Conservation (phyloP, 2,797 vertebrate species). For the Arrhamphus sclerolepis region DNA sequence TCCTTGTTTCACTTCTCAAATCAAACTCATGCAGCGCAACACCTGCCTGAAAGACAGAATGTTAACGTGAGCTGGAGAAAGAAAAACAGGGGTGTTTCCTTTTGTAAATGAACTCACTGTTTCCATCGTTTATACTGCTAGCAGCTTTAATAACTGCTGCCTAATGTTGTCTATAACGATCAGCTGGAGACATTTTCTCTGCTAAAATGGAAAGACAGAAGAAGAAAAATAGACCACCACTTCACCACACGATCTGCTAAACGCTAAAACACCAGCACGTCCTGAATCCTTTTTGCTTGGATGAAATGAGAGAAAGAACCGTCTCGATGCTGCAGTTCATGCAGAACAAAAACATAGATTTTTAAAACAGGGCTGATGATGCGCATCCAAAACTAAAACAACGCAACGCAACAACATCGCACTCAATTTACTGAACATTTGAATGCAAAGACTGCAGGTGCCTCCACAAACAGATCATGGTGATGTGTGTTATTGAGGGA, state of each 20-base stretch:
- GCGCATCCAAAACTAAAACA: constrained; percentile 1
- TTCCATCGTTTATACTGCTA: too few relatives aligned
- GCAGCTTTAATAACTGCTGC: too few relatives aligned
- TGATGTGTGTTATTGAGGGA: not conserved
- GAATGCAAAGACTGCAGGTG: constrained; percentile 1
- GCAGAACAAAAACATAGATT: not conserved
- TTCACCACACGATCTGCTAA: not conserved
- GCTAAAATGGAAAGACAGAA: not conserved
- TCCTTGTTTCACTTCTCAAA: not conserved
- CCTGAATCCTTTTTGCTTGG: not conserved
- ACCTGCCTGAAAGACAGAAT: not conserved
- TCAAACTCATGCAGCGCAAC: not conserved
- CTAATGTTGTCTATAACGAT: too few relatives aligned
- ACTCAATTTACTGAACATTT: not conserved
- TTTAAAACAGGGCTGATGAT: not conserved
- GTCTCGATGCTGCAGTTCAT: not conserved
- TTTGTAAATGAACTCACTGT: not conserved
- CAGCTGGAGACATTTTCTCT: not conserved
- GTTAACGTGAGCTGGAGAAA: constrained; percentile 4
- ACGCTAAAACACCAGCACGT: constrained; percentile 3
- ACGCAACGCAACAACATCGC: not conserved
- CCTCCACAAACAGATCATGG: constrained; percentile 26
- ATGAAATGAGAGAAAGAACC: not conserved
- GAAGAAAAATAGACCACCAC: not conserved
- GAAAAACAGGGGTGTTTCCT: too few relatives aligned